phyloP scores from a whole-genome alignment of 2,113 vertebrate species.

The Etia nguti region DNA sequence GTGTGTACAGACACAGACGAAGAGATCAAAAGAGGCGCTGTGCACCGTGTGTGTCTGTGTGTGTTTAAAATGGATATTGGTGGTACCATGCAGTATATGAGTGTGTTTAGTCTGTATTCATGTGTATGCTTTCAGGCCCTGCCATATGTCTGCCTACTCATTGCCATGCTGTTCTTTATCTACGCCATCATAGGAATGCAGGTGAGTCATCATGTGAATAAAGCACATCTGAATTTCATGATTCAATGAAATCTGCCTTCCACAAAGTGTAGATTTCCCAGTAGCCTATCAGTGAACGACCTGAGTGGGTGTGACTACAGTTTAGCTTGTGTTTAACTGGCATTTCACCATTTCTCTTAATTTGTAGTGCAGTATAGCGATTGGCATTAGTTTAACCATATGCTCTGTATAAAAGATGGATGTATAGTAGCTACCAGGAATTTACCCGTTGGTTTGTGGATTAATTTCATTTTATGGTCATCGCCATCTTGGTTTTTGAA shows the following conservation, averaged over 20 bases:
- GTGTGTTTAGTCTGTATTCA: background rate
- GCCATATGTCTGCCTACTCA: constrained; percentile 95
- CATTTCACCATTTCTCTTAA: background rate
- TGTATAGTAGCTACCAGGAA: background rate
- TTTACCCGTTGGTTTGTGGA: background rate
- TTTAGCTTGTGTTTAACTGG: background rate
- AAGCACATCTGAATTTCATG: background rate
- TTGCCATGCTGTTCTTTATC: constrained; percentile 98
- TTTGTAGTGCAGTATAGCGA: background rate
- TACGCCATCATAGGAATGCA: constrained; percentile 99
- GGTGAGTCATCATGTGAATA: constrained; percentile 68
- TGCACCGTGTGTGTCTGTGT: background rate
- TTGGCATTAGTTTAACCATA: background rate
- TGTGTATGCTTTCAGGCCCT: constrained; percentile 77
- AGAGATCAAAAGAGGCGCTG: background rate
- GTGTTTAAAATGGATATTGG: background rate
- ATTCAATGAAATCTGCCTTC: background rate
- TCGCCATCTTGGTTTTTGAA: background rate
- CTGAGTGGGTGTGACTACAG: background rate
- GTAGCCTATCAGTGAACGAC: background rate
- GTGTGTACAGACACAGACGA: background rate
- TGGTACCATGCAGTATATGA: background rate
- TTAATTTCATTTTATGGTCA: background rate
- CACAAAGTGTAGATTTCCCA: background rate
- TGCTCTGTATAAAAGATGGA: background rate